Evolutionary conservation across 2,888 invertebrate species (phyloP).

Genomic region (Lissocephala sabroskyi): DNA sequence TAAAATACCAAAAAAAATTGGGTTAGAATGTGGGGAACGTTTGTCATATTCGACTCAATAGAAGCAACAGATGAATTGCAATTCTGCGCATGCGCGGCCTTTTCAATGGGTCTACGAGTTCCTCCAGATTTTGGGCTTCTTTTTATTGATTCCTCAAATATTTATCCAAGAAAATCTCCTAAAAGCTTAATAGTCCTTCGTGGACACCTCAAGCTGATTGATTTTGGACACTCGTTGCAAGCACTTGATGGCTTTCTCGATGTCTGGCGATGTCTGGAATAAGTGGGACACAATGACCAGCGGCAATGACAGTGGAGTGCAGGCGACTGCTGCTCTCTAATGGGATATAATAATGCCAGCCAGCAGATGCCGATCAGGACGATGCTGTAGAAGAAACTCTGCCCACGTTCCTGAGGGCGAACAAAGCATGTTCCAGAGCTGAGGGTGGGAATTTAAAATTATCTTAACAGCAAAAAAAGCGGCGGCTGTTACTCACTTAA

Average conservation of each 20-base stretch:
- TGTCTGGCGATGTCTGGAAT: slow-evolving; percentile 67
- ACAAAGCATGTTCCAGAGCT: slow-evolving; percentile 76
- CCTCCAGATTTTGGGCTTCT: slow-evolving; percentile 37
- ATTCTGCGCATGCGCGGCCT: slow-evolving; percentile 74
- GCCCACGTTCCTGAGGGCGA: slow-evolving; percentile 75
- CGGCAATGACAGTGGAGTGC: slow-evolving; percentile 73
- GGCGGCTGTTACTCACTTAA: slow-evolving; percentile 74
- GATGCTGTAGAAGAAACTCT: slow-evolving; percentile 74
- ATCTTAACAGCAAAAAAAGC: slow-evolving; percentile 21
- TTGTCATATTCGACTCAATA: slow-evolving; percentile 71
- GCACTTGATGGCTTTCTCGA: slow-evolving; percentile 73
- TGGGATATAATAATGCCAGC: slow-evolving; percentile 72
- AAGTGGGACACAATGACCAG: slow-evolving; percentile 73
- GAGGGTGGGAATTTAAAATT: too few species aligned
- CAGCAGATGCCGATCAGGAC: slow-evolving; percentile 74
- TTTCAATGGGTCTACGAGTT: slow-evolving; percentile 70
- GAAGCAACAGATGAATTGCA: slow-evolving; percentile 74
- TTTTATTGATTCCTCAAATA: too few species aligned
- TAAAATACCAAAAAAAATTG: slow-evolving; percentile 36
- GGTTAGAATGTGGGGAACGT: too few species aligned
- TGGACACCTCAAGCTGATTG: slow-evolving; percentile 72
- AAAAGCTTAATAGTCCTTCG: slow-evolving; percentile 49
- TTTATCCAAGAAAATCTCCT: slow-evolving; percentile 60
- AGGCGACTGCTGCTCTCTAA: slow-evolving; percentile 74
- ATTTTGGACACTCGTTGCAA: slow-evolving; percentile 74